Evolutionary conservation across 2,113 vertebrate species (phyloP).

Genomic region (Brachyistius frenatus): DNA sequence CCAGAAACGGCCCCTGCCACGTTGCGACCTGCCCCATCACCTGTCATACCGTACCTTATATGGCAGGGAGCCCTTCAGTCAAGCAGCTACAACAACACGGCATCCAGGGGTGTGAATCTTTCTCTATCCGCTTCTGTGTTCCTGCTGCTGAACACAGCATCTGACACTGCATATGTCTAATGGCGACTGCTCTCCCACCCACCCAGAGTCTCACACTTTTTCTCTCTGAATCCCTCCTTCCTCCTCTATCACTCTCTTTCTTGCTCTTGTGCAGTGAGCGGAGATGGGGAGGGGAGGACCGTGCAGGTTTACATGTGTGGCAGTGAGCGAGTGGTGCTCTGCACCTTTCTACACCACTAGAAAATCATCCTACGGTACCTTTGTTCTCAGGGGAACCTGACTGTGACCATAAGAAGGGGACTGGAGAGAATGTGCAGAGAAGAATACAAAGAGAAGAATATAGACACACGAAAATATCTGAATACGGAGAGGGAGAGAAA

Average conservation of each 20-base stretch:
- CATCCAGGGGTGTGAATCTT: constrained; percentile 48
- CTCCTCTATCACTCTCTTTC: constrained; percentile 63
- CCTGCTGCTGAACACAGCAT: constrained; percentile 52
- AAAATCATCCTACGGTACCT: not conserved
- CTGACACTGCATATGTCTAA: constrained; percentile 72
- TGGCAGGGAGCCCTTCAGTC: constrained; percentile 34
- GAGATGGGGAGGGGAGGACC: constrained; percentile 58
- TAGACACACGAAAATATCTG: not conserved
- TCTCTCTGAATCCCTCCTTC: constrained; percentile 69
- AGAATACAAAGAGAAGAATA: not conserved
- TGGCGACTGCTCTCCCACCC: constrained; percentile 82
- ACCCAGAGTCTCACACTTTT: constrained; percentile 57
- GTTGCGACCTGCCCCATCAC: constrained; percentile 45
- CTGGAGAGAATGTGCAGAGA: not conserved
- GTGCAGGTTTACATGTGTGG: constrained; percentile 58
- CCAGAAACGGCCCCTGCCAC: constrained; percentile 34
- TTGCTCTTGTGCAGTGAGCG: constrained; percentile 59
- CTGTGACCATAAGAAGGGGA: not conserved
- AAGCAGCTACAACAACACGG: constrained; percentile 36
- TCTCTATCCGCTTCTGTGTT: constrained; percentile 29
- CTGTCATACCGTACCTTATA: constrained; percentile 66
- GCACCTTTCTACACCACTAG: constrained; percentile 28
- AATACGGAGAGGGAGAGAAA: constrained; percentile 1
- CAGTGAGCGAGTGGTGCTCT: constrained; percentile 29
- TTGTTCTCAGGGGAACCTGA: not conserved